phyloP scores from a whole-genome alignment of 1,140 invertebrate genomes.

The Cylas formicarius region DNA sequence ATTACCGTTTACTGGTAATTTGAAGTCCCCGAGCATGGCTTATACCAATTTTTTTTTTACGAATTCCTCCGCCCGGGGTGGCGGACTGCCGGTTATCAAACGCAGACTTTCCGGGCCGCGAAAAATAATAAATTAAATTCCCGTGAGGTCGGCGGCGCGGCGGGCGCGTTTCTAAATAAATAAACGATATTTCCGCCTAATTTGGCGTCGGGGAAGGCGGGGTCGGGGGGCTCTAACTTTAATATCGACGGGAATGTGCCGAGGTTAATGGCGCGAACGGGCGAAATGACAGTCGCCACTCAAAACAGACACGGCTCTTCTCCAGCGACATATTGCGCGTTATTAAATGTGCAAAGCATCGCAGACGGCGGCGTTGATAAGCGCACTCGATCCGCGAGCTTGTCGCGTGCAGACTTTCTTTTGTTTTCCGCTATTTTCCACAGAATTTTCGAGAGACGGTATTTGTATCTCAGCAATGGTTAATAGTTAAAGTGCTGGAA shows the following conservation, averaged over 20 bases:
- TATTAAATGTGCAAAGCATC: conserved; percentile 23
- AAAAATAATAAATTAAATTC: no score
- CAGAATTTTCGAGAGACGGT: no score
- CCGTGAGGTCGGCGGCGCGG: no score
- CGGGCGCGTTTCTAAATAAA: conserved; percentile 20
- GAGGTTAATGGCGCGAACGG: conserved; percentile 22
- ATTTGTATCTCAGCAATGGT: no score
- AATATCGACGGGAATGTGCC: conserved; percentile 12
- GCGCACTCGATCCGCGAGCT: conserved; percentile 18
- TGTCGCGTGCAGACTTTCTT: conserved; percentile 17
- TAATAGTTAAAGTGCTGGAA: no score
- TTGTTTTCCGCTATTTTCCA: conserved; percentile 16
- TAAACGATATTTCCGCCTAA: conserved; percentile 22
- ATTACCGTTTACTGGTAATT: no score
- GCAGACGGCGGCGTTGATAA: conserved; percentile 15
- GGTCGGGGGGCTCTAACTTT: conserved; percentile 19
- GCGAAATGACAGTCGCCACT: conserved; percentile 20
- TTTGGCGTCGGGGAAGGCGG: no score
- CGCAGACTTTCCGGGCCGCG: no score
- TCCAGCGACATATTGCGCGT: conserved; percentile 24
- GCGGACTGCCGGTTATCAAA: no score
- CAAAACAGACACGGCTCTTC: conserved; percentile 18
- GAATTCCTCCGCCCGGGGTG: no score
- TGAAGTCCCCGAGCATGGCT: no score
- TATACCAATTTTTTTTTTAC: no score